Conservation (phyloP, 2,797 vertebrate genomes). For the Epinephelus malabaricus region DNA sequence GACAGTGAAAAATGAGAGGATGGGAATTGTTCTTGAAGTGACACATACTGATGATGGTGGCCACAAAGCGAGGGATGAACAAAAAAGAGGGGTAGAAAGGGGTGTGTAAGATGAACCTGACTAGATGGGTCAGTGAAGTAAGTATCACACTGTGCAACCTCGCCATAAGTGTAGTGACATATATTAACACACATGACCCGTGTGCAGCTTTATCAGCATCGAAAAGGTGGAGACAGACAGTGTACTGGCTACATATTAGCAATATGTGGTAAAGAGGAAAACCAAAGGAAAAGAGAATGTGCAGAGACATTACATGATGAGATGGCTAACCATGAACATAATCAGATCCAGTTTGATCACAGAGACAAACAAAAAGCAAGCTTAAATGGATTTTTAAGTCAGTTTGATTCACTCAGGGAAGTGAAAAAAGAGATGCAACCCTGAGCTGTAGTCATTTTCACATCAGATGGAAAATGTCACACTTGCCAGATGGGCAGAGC, state of each 20-base stretch:
- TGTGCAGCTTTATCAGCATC: background rate
- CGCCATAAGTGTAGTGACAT: background rate
- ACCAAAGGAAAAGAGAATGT: background rate
- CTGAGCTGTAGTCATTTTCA: conserved; percentile 1
- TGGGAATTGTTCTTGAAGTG: conserved; percentile 62
- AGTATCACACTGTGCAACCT: conserved; percentile 9
- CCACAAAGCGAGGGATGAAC: conserved; percentile 38
- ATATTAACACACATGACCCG: background rate
- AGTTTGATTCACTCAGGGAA: conserved; percentile 3
- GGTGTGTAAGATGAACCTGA: conserved; percentile 32
- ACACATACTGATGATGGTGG: conserved; percentile 62
- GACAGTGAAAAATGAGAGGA: conserved; percentile 75
- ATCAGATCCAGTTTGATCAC: conserved; percentile 22
- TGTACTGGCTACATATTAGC: background rate
- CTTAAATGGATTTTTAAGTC: conserved; percentile 20
- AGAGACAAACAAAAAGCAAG: conserved; percentile 18
- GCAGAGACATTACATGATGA: background rate
- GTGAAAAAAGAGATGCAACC: background rate
- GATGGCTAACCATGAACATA: conserved; percentile 4
- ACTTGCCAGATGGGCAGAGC: conserved; percentile 12
- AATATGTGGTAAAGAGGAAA: background rate
- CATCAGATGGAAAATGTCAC: conserved; percentile 16
- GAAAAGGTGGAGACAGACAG: background rate
- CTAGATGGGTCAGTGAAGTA: conserved; percentile 19
- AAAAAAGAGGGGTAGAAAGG: conserved; percentile 19